Base-by-base conservation (phyloP, 2,888 invertebrate species). In the Dinocampus coccinellae region DNA sequence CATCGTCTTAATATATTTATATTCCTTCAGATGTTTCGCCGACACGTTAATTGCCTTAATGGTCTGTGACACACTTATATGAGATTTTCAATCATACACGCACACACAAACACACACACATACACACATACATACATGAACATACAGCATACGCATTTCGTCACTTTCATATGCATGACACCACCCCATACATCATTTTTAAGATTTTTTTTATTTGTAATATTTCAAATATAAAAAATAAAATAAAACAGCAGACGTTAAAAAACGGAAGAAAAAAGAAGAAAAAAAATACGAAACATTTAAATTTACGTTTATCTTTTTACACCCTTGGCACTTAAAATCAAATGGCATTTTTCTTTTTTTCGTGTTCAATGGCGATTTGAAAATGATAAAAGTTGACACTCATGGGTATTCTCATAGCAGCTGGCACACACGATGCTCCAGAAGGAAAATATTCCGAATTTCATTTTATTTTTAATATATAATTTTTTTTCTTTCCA, bases 31-130 rank as follows among this genome's bases (percentile, higher is more conserved):
- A 82, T 80, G 79, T 80, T 73, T 79, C 69, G 79, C 83, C 82
- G 82, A 78, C 76, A 70, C 47, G 77, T 81, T 82, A 82, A 83
- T 83, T 80, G 78, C 78, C 78, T 81, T 84, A 82, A 85, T 83
- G 81, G 80, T 74, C 78, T 79, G 69, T 80, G 80, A 82, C 82
- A 79, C 80, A 80, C 79, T 79, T 79, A 42, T 60, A 77, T 77
- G 47, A 47, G 77, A 79, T 81, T 77, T 78, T 77, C 70, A 66
- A 74, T 75, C 74, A 74, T n/a, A n/a, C n/a, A n/a, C 77, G 71
- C 76, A 79, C 66, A 75, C 57, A 69, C 11, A 34, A 36, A 36
- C 39, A 47, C 47, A 7, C 16, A n/a, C 47, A 2, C 2, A 6
- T 7, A 16, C 16, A 16, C 16, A n/a, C 3, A 47, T n/a, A n/a